Evolutionary conservation across 2,113 vertebrate genomes (phyloP), one percentile per base, ranked within the genome.

Genomic region (Delphinus delphis): DNA sequence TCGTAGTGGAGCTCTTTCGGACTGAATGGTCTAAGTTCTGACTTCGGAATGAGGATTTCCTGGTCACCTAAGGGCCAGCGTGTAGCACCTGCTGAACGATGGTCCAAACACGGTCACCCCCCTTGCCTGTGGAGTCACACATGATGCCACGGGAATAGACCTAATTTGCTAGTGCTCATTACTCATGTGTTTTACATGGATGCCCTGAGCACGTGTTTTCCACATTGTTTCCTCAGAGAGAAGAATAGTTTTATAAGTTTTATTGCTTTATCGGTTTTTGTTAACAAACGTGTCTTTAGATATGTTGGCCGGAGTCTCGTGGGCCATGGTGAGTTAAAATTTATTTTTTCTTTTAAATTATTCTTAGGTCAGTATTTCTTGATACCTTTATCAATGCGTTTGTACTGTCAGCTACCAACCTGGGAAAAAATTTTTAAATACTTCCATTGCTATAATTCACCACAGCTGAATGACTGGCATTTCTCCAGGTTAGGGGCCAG

Each of bases 121-220:
- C 67, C 33, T n/a, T 62, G 41, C 0, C 0, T n/a, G 31, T 41
- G 33, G 83, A 70, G 63, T 74, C 15, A 8, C 44, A 41, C 26
- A 1, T 0, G 3, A 3, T 20, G 36, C 25, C 21, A 2, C 3
- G 8, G 4, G n/a, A 15, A 9, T 11, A 62, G 13, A 50, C 10
- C 62, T 65, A 0, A 10, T n/a, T 67, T 10, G 13, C 26, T 26
- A 41, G 73, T 79, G 21, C 38, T 63, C 41, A 25, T 79, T 58
- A 26, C 38, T 23, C 14, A 23, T 3, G 3, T 38, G 65, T 38
- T 58, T 73, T 67, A n/a, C 26, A 4, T 10, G 31, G 53, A 41
- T 38, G 8, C 17, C 53, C 25, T 70, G 55, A 26, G 50, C 38
- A 6, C 28, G 38, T 83, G n/a, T 62, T 50, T 74, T 73, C 44